Conservation (phyloP, 2,888 invertebrate species). For the Apocheima hispidaria region DNA sequence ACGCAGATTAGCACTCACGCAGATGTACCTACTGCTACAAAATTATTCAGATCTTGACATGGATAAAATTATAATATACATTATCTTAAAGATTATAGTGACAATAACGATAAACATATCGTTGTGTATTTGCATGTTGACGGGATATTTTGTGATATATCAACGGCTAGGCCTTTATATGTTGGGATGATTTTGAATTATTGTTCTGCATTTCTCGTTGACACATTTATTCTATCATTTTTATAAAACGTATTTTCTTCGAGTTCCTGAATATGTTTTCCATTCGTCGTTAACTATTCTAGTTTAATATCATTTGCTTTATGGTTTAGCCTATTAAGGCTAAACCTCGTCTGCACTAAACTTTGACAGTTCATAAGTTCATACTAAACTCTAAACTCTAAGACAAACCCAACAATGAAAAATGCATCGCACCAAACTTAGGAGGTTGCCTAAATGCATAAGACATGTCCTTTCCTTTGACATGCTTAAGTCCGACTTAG, state of each 20-base stretch:
- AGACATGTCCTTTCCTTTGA: no score
- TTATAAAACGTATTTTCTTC: neutral
- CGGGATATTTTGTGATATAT: slow-evolving; percentile 17
- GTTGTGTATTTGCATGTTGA: neutral
- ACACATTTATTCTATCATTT: neutral
- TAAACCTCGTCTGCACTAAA: no score
- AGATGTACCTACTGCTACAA: neutral
- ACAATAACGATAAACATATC: slow-evolving; percentile 1
- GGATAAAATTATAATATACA: slow-evolving; percentile 13
- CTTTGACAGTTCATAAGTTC: no score
- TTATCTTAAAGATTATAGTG: neutral
- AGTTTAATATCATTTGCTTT: neutral
- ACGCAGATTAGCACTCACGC: neutral
- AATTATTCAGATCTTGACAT: slow-evolving; percentile 21
- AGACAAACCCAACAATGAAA: no score
- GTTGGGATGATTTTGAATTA: slow-evolving; percentile 4
- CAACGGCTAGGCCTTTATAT: slow-evolving; percentile 1
- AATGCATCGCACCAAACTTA: no score
- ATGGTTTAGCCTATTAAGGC: no score
- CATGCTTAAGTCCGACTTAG: no score
- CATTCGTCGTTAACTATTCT: neutral
- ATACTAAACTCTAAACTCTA: no score
- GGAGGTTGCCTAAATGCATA: no score
- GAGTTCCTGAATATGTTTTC: neutral
- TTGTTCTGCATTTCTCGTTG: slow-evolving; percentile 7